Evolutionary conservation across 2,888 invertebrate species (phyloP).

Genomic region (Carterocephalus palaemon): DNA sequence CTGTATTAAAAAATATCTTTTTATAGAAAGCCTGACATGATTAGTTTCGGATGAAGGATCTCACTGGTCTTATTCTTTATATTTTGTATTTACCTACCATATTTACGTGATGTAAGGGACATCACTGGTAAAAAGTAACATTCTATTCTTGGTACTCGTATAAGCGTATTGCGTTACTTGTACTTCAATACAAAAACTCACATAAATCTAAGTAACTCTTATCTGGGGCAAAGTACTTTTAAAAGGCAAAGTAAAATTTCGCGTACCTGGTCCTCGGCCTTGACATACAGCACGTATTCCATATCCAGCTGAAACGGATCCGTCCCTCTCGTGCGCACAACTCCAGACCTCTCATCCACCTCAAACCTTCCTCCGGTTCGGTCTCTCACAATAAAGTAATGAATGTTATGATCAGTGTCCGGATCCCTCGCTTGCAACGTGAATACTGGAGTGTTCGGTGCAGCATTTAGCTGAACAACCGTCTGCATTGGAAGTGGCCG

Average conservation of each 20-base stretch:
- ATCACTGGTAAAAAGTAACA: too few relatives aligned
- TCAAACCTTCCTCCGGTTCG: conserved; percentile 89
- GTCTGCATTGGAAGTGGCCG: conserved; percentile 98
- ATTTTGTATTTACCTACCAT: too few relatives aligned
- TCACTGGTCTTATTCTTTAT: too few relatives aligned
- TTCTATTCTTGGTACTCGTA: too few relatives aligned
- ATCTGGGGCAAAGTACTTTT: too few relatives aligned
- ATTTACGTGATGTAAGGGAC: too few relatives aligned
- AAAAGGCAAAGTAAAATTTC: conserved; percentile 1
- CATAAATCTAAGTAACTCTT: too few relatives aligned
- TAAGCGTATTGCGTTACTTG: too few relatives aligned
- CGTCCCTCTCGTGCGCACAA: conserved; percentile 93
- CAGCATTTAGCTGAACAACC: conserved; percentile 96
- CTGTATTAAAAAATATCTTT: too few relatives aligned
- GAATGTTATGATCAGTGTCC: conserved; percentile 96
- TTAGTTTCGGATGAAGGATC: too few relatives aligned
- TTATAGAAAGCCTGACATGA: too few relatives aligned
- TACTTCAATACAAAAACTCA: too few relatives aligned
- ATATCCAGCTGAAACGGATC: conserved; percentile 96
- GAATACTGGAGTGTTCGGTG: conserved; percentile 96
- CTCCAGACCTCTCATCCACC: conserved; percentile 94
- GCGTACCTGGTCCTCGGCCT: conserved; percentile 92
- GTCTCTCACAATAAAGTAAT: conserved; percentile 96
- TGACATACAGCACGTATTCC: conserved; percentile 97
- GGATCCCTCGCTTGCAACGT: conserved; percentile 98